phyloP scores from a whole-genome alignment of 1,140 invertebrate genomes.

The Monochamus saltuarius region DNA sequence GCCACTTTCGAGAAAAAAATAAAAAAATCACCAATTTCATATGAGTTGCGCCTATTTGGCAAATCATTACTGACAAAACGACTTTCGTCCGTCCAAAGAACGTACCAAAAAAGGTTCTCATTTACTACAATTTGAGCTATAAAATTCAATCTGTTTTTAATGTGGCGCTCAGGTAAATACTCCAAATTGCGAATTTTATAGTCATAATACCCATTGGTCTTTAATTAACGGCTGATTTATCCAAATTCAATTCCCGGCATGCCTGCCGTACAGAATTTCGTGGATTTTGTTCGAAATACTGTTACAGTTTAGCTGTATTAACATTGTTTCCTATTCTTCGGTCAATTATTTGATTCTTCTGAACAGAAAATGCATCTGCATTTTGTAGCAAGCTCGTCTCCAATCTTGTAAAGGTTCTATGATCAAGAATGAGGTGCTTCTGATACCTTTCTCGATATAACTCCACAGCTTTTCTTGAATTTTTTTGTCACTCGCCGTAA shows the following conservation, averaged over 20 bases:
- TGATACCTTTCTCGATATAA: slow-evolving; percentile 4
- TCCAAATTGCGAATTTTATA: slow-evolving; percentile 17
- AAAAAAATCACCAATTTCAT: no score
- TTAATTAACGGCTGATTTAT: not conserved
- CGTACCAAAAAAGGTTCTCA: not conserved
- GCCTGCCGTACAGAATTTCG: slow-evolving; percentile 8
- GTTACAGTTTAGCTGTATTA: not conserved
- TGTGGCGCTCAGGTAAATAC: not conserved
- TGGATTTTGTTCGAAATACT: slow-evolving; percentile 15
- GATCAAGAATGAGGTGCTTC: slow-evolving; percentile 1
- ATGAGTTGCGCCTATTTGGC: no score
- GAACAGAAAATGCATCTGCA: slow-evolving; percentile 10
- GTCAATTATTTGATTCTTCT: slow-evolving; percentile 6
- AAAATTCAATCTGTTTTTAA: not conserved
- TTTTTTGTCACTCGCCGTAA: no score
- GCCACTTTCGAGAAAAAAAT: no score
- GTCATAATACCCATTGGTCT: slow-evolving; percentile 12
- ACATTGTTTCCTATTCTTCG: no score
- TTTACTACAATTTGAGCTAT: not conserved
- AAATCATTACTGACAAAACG: slow-evolving; percentile 6
- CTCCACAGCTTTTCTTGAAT: no score
- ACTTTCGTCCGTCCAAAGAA: slow-evolving; percentile 17
- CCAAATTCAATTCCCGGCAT: slow-evolving; percentile 1
- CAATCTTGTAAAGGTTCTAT: slow-evolving; percentile 10
- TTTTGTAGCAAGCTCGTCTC: slow-evolving; percentile 1